Conservation (phyloP, 1,140 invertebrate genomes). For the Homalodisca vitripennis region DNA sequence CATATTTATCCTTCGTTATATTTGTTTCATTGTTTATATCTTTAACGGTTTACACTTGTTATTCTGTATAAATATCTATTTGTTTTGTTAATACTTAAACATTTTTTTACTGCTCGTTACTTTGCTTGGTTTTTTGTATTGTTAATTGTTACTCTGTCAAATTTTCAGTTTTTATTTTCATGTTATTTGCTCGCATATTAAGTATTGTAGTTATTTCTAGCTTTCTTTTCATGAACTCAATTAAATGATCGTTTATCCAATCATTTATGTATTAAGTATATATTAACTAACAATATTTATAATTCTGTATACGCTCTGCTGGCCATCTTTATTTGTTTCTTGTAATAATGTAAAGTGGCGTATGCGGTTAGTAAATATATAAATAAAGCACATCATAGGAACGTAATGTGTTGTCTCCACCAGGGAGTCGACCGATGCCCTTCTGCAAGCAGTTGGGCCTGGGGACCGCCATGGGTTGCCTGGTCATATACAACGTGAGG, state of each 20-base stretch:
- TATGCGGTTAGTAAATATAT: background rate
- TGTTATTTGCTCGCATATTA: background rate
- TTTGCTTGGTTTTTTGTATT: background rate
- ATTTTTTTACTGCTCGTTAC: background rate
- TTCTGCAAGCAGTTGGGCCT: slow-evolving; percentile 1
- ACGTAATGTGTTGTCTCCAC: background rate
- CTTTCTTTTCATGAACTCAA: background rate
- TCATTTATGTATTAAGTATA: background rate
- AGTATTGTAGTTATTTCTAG: no score
- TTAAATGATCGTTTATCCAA: background rate
- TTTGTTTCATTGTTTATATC: no score
- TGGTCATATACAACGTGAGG: slow-evolving; percentile 7
- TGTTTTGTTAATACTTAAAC: background rate
- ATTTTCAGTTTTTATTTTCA: background rate
- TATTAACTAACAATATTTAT: no score
- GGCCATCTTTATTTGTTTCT: no score
- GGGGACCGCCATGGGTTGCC: background rate
- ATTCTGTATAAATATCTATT: no score
- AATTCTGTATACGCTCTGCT: no score
- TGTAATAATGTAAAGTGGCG: no score
- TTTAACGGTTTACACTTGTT: no score
- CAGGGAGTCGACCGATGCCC: background rate
- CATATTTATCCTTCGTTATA: no score
- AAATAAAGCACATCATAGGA: background rate
- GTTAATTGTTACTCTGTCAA: no score